Conservation (phyloP, 2,797 vertebrate genomes). For the Sphenodon punctatus region DNA sequence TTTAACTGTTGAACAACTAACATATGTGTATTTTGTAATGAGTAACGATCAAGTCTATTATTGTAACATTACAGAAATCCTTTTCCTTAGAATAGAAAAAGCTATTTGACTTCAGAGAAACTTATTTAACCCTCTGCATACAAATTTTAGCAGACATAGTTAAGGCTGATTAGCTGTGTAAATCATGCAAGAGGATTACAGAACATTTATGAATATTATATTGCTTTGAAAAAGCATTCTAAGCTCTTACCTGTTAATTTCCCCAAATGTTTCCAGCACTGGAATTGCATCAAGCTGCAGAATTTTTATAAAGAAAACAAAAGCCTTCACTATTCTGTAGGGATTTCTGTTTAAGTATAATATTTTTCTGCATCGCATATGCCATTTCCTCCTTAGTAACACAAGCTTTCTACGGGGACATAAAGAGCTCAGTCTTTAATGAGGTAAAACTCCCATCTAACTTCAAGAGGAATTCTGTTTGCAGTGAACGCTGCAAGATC, state of each 20-base stretch:
- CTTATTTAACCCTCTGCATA: too few relatives aligned
- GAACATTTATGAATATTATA: not conserved
- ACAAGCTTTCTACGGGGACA: not conserved
- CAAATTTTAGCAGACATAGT: not conserved
- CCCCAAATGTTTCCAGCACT: not conserved
- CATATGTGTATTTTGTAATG: rapidly evolving
- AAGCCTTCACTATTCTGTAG: not conserved
- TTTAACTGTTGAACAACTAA: rapidly evolving
- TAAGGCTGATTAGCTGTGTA: not conserved
- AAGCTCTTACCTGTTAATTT: not conserved
- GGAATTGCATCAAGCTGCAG: not conserved
- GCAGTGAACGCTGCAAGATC: not conserved
- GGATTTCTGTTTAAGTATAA: not conserved
- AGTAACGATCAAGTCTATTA: rapidly evolving
- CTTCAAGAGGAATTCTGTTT: not conserved
- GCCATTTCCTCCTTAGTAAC: not conserved
- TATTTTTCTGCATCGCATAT: not conserved
- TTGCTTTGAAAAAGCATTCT: not conserved
- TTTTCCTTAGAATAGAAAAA: not conserved
- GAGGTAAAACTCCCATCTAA: not conserved
- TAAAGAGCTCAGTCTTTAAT: not conserved
- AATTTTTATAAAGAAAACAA: not conserved
- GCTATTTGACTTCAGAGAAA: not conserved
- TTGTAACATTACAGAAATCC: not conserved
- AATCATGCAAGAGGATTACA: not conserved